A percentile compares a stretch with the other conserved stretches of the same genome.
Conservation (phyloP, 2,113 vertebrate species). For the Artemisiospiza belli region DNA sequence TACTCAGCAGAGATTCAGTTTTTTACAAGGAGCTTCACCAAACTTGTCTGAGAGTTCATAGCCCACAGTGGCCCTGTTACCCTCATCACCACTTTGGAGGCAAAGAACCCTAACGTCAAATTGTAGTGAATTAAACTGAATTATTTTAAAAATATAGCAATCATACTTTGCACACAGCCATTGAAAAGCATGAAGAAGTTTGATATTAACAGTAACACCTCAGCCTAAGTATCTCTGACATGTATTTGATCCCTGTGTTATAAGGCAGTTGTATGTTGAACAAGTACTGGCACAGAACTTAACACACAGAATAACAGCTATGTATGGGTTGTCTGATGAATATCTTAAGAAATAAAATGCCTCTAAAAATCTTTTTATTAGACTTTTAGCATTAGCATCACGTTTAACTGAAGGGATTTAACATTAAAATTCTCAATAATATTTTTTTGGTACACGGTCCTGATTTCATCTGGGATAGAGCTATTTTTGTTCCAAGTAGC, state of each 20-base stretch:
- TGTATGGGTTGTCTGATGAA: not conserved
- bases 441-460: not conserved
- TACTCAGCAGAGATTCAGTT: not conserved
- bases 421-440: not conserved
- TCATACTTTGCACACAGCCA: not conserved
- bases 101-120: not conserved
- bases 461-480: not conserved
- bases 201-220: not conserved
- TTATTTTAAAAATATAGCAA: not conserved
- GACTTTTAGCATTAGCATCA: not conserved
- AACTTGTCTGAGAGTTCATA: not conserved
- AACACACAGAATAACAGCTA: not conserved
- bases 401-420: not conserved
- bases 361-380: not conserved
- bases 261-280: not conserved
- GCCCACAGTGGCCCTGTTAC: not conserved
- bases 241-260: not conserved
- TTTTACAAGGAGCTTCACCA: not conserved
- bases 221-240: not conserved
- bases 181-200: not conserved
- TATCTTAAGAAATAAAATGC: not conserved
- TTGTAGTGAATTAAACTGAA: not conserved
- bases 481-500: not conserved
- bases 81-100: not conserved
- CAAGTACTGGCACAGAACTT: not conserved